phyloP scores from a whole-genome alignment of 1,140 invertebrate genomes.

The Ladona fulva region DNA sequence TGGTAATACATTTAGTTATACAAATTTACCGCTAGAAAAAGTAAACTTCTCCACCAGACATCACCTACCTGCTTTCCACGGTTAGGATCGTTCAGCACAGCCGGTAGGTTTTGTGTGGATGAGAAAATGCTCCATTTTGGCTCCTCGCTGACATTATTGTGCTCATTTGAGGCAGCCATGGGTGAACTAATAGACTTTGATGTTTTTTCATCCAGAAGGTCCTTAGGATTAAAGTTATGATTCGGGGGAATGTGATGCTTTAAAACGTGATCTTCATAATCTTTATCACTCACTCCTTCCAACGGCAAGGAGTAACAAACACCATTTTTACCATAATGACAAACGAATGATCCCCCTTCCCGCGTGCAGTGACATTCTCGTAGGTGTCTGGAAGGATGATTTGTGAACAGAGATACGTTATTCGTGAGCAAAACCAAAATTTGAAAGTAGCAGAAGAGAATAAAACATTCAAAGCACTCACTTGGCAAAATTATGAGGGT shows the following conservation, averaged over 20 bases:
- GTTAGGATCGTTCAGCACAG: constrained; percentile 91
- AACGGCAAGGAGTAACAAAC: constrained; percentile 77
- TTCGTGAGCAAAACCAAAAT: constrained; percentile 2
- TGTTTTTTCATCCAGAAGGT: background rate
- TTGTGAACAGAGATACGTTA: background rate
- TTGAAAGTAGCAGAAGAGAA: background rate
- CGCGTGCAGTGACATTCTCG: constrained; percentile 70
- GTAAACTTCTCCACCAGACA: background rate
- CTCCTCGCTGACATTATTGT: background rate
- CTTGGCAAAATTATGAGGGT: background rate
- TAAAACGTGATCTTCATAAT: constrained; percentile 78
- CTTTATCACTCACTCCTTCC: constrained; percentile 78
- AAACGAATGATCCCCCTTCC: constrained; percentile 82
- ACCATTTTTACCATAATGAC: constrained; percentile 79
- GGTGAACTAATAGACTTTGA: background rate
- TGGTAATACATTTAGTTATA: background rate
- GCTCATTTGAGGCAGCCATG: background rate
- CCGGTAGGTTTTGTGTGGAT: constrained; percentile 86
- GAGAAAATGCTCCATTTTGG: constrained; percentile 24
- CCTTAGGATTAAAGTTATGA: constrained; percentile 16
- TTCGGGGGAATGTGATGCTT: constrained; percentile 55
- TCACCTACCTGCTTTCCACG: constrained; percentile 65
- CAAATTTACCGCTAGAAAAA: background rate
- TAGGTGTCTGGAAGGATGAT: constrained; percentile 54
- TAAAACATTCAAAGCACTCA: background rate